Evolutionary conservation across 2,797 vertebrate genomes (phyloP).

Genomic region (Anabacerthia variegaticeps): DNA sequence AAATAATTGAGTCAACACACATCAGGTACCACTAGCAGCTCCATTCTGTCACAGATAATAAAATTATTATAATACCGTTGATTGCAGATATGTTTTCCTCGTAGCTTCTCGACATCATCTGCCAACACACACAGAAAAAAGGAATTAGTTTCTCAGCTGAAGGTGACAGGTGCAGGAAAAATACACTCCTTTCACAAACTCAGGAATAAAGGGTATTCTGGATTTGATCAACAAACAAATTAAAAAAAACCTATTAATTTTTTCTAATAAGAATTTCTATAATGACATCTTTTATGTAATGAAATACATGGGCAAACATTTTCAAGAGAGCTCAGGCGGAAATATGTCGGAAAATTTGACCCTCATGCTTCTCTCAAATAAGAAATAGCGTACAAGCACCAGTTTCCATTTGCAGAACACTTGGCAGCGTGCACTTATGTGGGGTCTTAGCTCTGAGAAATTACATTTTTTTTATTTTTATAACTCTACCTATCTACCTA

Average conservation of each 20-base stretch:
- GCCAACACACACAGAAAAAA: conserved; percentile 62
- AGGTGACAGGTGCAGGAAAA: not conserved
- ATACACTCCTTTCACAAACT: not conserved
- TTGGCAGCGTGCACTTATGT: not conserved
- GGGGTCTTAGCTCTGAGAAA: not conserved
- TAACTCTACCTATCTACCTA: not conserved
- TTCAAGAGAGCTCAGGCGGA: not conserved
- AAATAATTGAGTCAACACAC: not conserved
- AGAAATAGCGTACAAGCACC: not conserved
- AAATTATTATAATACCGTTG: conserved; percentile 79
- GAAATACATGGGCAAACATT: not conserved
- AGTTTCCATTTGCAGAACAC: not conserved
- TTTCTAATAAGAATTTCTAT: not conserved
- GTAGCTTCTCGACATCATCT: conserved; percentile 86
- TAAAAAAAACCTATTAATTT: not conserved
- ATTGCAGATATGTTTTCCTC: conserved; percentile 82
- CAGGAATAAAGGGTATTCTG: not conserved
- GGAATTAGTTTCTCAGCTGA: conserved; percentile 22
- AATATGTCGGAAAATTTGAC: not conserved
- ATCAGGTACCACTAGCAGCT: not conserved
- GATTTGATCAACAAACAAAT: not conserved
- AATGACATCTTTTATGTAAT: not conserved
- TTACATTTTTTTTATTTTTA: not conserved
- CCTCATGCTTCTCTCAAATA: not conserved
- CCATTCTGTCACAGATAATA: not conserved